phyloP scores from a whole-genome alignment of 1,140 invertebrate species.

The Lethrus apterus region DNA sequence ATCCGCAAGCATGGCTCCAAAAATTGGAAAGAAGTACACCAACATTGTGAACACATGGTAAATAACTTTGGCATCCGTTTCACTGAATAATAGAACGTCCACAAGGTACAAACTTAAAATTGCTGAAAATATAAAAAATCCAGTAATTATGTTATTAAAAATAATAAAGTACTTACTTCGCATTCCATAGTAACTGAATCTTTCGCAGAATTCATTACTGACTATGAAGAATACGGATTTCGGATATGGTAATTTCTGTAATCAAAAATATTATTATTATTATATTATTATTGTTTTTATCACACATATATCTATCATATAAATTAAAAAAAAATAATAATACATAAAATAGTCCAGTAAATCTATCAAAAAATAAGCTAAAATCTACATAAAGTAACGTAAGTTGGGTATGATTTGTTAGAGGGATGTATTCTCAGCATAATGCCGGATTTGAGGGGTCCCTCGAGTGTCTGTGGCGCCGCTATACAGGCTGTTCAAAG shows the following conservation, averaged over 20 bases:
- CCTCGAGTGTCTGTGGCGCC: too few relatives aligned
- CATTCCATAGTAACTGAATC: constrained; percentile 95
- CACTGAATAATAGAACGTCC: constrained; percentile 55
- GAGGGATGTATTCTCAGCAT: too few relatives aligned
- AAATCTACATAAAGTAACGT: too few relatives aligned
- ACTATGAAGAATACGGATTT: constrained; percentile 91
- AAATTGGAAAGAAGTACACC: constrained; percentile 80
- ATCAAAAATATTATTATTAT: constrained; percentile 34
- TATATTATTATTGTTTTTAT: not conserved
- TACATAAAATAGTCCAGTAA: too few relatives aligned
- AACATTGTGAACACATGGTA: constrained; percentile 78
- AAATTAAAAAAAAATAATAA: too few relatives aligned
- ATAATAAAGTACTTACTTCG: constrained; percentile 61
- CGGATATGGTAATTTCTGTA: constrained; percentile 73
- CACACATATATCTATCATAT: too few relatives aligned
- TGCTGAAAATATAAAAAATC: constrained; percentile 51
- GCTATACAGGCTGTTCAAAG: too few relatives aligned
- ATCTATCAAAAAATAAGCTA: too few relatives aligned
- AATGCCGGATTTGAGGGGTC: too few relatives aligned
- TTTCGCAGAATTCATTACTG: constrained; percentile 92
- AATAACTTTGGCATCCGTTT: constrained; percentile 65
- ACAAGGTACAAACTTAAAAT: constrained; percentile 74
- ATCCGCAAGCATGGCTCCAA: constrained; percentile 85
- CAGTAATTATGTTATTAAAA: not conserved
- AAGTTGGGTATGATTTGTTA: too few relatives aligned